phyloP scores from a whole-genome alignment of 2,888 invertebrate species.

The Andrena trimmerana region DNA sequence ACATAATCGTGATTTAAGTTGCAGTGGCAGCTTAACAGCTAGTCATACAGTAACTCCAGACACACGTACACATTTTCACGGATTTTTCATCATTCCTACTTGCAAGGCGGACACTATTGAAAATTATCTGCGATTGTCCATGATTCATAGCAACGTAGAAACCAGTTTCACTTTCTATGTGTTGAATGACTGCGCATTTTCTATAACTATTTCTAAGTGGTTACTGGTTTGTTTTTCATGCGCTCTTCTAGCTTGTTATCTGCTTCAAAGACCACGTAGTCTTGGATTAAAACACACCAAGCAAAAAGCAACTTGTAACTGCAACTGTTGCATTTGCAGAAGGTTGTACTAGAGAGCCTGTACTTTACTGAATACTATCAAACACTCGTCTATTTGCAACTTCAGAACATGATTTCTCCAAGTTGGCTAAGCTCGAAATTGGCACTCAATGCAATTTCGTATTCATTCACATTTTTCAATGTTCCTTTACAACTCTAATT shows the following conservation, averaged over 20 bases:
- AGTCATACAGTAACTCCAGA: too few species aligned
- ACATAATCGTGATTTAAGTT: too few species aligned
- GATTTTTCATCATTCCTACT: too few species aligned
- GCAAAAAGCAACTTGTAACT: slow-evolving; percentile 5
- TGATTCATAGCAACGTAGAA: neutral
- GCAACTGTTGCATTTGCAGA: neutral
- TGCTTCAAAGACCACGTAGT: slow-evolving; percentile 17
- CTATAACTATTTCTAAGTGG: neutral
- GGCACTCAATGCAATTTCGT: too few species aligned
- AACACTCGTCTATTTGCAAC: too few species aligned
- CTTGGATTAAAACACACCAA: slow-evolving; percentile 1
- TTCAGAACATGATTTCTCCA: too few species aligned
- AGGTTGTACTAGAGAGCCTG: neutral
- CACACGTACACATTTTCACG: too few species aligned
- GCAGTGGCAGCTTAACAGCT: too few species aligned
- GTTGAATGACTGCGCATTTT: slow-evolving; percentile 14
- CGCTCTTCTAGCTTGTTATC: neutral
- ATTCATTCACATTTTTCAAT: too few species aligned
- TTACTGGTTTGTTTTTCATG: neutral
- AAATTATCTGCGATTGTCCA: neutral
- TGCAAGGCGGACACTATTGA: neutral
- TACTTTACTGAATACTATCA: neutral
- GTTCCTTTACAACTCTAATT: too few species aligned
- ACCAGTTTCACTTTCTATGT: slow-evolving; percentile 1
- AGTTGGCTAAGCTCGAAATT: too few species aligned